phyloP scores from a whole-genome alignment of 2,888 invertebrate species.

The Rhamnusium bicolor region DNA sequence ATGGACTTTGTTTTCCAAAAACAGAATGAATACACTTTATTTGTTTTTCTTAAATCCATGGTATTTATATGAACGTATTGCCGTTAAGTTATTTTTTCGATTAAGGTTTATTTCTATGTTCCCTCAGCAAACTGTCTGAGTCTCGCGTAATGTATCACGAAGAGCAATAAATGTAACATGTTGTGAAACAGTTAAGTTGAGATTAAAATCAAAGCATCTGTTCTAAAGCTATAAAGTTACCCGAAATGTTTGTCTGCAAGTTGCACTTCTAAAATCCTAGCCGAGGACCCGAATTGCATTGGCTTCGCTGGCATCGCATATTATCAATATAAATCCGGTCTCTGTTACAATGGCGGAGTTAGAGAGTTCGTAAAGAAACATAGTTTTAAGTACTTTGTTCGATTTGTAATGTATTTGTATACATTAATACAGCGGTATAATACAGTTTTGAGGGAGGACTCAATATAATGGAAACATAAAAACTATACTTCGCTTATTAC shows the following conservation, averaged over 20 bases:
- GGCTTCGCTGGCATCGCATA: neutral
- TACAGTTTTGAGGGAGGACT: no score
- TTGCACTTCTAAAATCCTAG: neutral
- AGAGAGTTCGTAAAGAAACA: no score
- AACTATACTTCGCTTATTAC: no score
- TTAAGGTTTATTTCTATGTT: neutral
- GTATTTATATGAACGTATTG: neutral
- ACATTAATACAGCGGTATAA: no score
- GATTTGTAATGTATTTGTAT: no score
- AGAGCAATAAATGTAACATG: neutral
- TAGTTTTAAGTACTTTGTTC: neutral
- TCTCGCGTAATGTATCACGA: neutral
- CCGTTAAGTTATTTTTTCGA: neutral
- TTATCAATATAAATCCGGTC: neutral
- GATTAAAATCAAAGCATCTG: constrained; percentile 18
- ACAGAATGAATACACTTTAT: no score
- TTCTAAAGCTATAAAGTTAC: constrained; percentile 16
- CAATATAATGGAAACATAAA: no score
- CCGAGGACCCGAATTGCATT: neutral
- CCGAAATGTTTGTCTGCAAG: constrained; percentile 17
- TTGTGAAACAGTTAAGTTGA: neutral
- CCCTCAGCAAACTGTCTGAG: neutral
- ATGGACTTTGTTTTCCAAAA: no score
- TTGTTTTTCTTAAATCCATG: no score
- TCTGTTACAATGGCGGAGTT: neutral